Base-by-base conservation (phyloP, 2,888 invertebrate species). In the Dasypogon diadema region DNA sequence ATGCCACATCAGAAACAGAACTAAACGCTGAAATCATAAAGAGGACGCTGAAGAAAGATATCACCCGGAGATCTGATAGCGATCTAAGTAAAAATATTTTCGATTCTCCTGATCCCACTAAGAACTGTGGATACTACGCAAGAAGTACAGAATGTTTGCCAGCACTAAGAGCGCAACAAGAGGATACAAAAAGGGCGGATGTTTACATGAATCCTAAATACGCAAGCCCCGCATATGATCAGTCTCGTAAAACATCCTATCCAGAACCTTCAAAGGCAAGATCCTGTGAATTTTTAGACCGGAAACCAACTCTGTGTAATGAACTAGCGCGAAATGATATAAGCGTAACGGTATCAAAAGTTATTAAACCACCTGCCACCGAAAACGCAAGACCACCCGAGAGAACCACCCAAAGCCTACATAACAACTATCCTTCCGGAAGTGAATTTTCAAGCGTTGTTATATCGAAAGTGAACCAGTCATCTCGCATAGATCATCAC, bases 1-100 rank as follows among this genome's bases (percentile, higher is more conserved):
- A 81, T 75, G 81, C 85, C 4, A 82, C 83, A 46, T 84, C 84
- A 5, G 86, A 86, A 70, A 82, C 84, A 55, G 86, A 86, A 74
- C 77, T 83, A 0, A 85, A 86, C 77, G 79, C 83, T 78, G 81
- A 86, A 80, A 86, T 86, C 8, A 86, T 86, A 18, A 84, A 85
- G 74, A 83, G 85, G 76, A 84, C 86, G 0, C 80, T 86, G 0
- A 85, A 85, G 4, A 79, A 79, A 72, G 78, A 79, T 21, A 68
- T 75, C 26, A 60, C 58, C 55, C 30, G 78, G 21, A 70, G 78
- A 37, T 75, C 78, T 2, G 76, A 77, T 58, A 51, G 54, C 18
- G 78, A 79, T 79, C 54, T 76, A 18, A 75, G 75, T 21, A 73
- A 77, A 65, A 65, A 74, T 60, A 76, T 72, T 56, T 68, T 75